phyloP scores from a whole-genome alignment of 2,888 invertebrate species.

The Megastigmus dorsalis region DNA sequence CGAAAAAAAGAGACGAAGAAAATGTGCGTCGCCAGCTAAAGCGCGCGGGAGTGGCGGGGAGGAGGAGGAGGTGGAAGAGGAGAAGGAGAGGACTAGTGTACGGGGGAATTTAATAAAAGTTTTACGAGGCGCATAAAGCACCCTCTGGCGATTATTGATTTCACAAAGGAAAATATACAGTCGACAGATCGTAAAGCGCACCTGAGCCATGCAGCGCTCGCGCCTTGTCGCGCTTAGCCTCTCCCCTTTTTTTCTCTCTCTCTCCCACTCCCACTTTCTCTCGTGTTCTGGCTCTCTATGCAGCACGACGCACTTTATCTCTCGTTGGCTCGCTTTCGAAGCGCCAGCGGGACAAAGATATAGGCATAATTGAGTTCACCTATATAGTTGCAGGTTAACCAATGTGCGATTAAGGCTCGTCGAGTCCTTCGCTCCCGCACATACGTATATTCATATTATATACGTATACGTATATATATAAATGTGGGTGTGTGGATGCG shows the following conservation, averaged over 20 bases:
- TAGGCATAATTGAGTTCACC: not conserved
- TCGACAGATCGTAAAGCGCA: conserved; percentile 47
- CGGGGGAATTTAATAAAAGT: conserved; percentile 50
- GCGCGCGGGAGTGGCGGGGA: too few species aligned
- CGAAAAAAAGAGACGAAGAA: not conserved
- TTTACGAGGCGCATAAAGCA: conserved; percentile 41
- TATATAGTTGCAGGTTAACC: conserved; percentile 9
- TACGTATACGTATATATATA: not conserved
- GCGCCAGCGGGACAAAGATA: not conserved
- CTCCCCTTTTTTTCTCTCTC: not conserved
- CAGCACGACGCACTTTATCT: too few species aligned
- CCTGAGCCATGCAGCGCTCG: conserved; percentile 19
- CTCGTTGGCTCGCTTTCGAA: not conserved
- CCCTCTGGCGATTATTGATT: conserved; percentile 47
- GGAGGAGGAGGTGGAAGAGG: too few species aligned
- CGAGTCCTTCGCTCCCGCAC: not conserved
- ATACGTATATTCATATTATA: not conserved
- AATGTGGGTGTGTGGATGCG: too few species aligned
- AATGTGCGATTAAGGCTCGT: conserved; percentile 40
- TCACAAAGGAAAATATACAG: conserved; percentile 48
- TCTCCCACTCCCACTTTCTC: not conserved
- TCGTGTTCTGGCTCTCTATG: too few species aligned
- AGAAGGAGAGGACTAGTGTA: too few species aligned
- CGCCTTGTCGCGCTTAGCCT: too few species aligned
- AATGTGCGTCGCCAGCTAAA: not conserved